These are phyloP conservation scores for Diachrysia chrysitis DNA, from an alignment of 2,888 invertebrate species.

Conservation along the genomic window DNA sequence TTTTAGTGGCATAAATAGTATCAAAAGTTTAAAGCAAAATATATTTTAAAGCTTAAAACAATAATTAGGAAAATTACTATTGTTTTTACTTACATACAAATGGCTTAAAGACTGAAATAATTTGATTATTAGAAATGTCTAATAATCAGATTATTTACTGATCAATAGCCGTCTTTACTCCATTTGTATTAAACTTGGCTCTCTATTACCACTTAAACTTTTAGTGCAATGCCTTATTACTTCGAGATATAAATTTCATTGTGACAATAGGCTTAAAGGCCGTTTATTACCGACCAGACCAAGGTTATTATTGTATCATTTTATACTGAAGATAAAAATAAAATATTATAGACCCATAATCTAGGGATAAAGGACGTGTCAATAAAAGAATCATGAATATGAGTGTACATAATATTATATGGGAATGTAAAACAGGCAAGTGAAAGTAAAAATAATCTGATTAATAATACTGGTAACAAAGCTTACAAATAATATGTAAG, in stretches of 20 bases:
- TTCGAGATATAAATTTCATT: neutral
- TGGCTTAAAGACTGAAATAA: too few species aligned
- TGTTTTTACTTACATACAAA: too few species aligned
- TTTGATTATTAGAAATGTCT: too few species aligned
- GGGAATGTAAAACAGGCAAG: neutral
- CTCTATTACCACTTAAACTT: neutral
- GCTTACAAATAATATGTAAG: too few species aligned
- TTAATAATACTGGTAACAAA: neutral
- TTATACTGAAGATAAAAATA: neutral
- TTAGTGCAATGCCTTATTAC: neutral
- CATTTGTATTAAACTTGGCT: neutral
- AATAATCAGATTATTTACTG: too few species aligned
- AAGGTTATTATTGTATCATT: neutral
- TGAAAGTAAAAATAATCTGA: neutral
- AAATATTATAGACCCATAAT: neutral
- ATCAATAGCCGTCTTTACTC: too few species aligned
- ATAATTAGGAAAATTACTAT: too few species aligned
- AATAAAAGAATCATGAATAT: neutral
- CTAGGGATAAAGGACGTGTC: neutral
- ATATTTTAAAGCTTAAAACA: too few species aligned
- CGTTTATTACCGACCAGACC: neutral
- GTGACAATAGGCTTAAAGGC: constrained; percentile 1
- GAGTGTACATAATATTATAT: neutral
- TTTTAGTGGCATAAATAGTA: neutral
- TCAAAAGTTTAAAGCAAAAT: too few species aligned